Conservation (phyloP, 2,113 vertebrate genomes). For the Atlantisia rogersi region DNA sequence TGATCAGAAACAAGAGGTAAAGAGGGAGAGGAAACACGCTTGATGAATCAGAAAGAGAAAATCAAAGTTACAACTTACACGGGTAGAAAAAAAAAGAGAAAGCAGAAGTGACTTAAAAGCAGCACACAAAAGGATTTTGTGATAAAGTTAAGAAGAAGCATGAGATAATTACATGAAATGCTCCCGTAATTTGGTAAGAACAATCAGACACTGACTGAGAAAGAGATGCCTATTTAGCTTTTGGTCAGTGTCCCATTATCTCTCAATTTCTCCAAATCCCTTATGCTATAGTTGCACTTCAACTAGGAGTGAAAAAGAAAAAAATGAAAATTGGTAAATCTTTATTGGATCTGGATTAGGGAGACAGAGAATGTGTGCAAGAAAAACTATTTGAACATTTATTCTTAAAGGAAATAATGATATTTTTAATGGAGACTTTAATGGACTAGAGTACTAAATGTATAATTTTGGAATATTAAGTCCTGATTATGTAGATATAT, state of each 20-base stretch:
- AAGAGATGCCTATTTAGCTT: neutral
- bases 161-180: neutral
- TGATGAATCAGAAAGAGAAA: neutral
- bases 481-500: neutral
- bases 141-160: neutral
- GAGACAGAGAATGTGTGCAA: neutral
- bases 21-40: neutral
- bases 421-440: neutral
- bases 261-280: neutral
- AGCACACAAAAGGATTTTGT: neutral
- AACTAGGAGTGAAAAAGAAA: no score
- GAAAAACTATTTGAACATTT: neutral
- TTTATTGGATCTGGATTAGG: neutral
- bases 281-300: neutral
- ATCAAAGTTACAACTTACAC: neutral
- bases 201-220: neutral
- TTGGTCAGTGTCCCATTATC: neutral
- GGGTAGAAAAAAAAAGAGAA: neutral
- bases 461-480: neutral
- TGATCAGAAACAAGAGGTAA: neutral
- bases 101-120: neutral
- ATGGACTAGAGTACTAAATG: neutral
- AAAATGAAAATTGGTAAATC: neutral
- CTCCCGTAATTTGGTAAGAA: neutral
- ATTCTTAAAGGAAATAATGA: neutral